Percentiles rank a stretch among this genome's conserved stretches.
These are phyloP conservation scores for Manduca sexta DNA, from an alignment of 1,140 invertebrate genomes.

Conservation along the genomic window DNA sequence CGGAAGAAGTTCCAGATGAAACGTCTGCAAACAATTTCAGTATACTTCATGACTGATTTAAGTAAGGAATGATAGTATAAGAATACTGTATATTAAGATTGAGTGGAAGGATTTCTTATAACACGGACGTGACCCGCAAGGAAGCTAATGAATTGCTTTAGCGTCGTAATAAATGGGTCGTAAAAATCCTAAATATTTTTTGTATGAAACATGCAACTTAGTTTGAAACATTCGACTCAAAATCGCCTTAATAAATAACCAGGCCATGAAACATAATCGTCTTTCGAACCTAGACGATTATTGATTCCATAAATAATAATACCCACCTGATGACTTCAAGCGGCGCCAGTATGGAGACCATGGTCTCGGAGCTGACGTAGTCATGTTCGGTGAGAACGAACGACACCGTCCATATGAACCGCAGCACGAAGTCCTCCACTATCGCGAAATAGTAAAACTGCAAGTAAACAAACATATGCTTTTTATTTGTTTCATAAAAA, in stretches of 20 bases:
- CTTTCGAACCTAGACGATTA: background rate
- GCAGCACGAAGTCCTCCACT: slow-evolving; percentile 93
- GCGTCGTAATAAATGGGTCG: no score
- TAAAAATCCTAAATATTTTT: no score
- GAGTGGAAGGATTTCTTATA: no score
- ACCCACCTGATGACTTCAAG: slow-evolving; percentile 94
- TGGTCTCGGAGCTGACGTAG: slow-evolving; percentile 86
- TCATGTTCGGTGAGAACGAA: slow-evolving; percentile 91
- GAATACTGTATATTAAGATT: no score
- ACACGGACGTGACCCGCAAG: no score
- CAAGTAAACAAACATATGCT: slow-evolving; percentile 38
- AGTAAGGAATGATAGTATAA: no score
- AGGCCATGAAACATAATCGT: no score
- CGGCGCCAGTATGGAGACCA: slow-evolving; percentile 91
- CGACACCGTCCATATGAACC: slow-evolving; percentile 94
- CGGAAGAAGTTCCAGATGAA: slow-evolving; percentile 99
- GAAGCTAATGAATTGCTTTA: no score
- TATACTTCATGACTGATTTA: background rate
- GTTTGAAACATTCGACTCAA: no score
- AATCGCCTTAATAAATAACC: no score
- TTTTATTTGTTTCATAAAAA: no score
- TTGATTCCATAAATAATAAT: background rate
- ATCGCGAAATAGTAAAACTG: slow-evolving; percentile 97
- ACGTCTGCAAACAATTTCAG: slow-evolving; percentile 77
- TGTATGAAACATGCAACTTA: no score